Evolutionary conservation across 1,140 invertebrate species (phyloP), one percentile per base, ranked within the genome.

Genomic region (Daktulosphaira vitifoliae): DNA sequence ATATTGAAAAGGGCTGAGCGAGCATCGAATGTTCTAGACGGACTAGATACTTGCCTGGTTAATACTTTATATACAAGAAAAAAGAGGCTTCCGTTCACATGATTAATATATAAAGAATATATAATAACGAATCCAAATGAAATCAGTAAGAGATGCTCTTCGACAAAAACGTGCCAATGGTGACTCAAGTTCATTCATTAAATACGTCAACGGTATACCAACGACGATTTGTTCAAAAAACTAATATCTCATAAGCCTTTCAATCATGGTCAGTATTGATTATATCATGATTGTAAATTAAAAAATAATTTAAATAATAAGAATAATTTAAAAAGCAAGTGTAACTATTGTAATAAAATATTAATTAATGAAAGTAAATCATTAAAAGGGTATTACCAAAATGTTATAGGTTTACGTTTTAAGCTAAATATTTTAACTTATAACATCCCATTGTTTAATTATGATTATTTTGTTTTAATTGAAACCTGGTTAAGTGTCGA

Each of bases 221-320:
- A n/a, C n/a, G n/a, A 48, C 11, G 46, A n/a, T n/a, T n/a, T n/a
- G n/a, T 23, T 22, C 46, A 48, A 23, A 48, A 48, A 48, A 48
- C 22, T 48, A 48, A 48, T 48, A 48, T 25, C 9, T 48, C 4
- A 48, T 48, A 48, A 18, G 20, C 46, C 46, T 22, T 0, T 15
- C 11, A 23, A 13, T 25, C 46, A 48, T 48, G 46, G 46, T 23
- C 42, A 46, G 46, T 48, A 3, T 48, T 48, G 46, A 22, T 2
- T 48, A 23, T 48, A 22, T 23, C 15, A 48, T 22, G 23, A 22
- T 13, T 48, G 20, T 48, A 48, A 48, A 48, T 48, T 48, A 48
- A 48, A n/a, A n/a, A n/a, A n/a, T n/a, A n/a, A n/a, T n/a, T n/a
- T 22, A 22, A 23, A 6, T 23, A 13, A 0, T 48, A 48, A 48